These are phyloP conservation scores for Dendrolimus houi DNA, from an alignment of 2,888 invertebrate genomes.

Conservation along the genomic window DNA sequence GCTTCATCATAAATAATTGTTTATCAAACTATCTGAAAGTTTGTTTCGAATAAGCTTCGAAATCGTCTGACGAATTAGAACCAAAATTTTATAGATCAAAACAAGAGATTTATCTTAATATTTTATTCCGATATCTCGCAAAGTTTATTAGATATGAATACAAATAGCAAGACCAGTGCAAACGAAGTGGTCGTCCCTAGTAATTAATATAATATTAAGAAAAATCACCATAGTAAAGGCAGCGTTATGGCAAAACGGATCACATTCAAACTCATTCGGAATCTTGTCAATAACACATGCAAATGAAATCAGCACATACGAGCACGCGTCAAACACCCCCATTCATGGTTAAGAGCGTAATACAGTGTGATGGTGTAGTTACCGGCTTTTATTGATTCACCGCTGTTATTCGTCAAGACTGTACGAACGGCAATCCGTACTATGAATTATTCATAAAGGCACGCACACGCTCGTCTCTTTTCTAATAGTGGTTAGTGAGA, in stretches of 20 bases:
- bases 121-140: not conserved
- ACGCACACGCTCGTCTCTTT: constrained; percentile 24
- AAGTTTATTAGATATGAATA: not conserved
- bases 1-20: no score
- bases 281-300: constrained; percentile 7
- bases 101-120: not conserved
- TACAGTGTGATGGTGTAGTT: constrained; percentile 30
- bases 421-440: constrained; percentile 32
- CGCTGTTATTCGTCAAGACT: constrained; percentile 21
- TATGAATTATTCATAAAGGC: constrained; percentile 43
- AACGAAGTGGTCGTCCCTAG: no score
- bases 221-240: not conserved
- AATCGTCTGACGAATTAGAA: no score
- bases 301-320: constrained; percentile 18
- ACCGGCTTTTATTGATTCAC: constrained; percentile 40
- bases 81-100: no score
- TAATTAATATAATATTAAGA: not conserved
- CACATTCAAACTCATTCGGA: not conserved
- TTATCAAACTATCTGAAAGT: no score
- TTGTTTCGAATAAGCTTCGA: no score
- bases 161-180: no score
- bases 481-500: constrained; percentile 44
- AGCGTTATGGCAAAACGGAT: not conserved
- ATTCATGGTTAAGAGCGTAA: constrained; percentile 22
- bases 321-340: constrained; percentile 11